Evolutionary conservation across 2,888 invertebrate genomes (phyloP).

Genomic region (Corbicula japonica): DNA sequence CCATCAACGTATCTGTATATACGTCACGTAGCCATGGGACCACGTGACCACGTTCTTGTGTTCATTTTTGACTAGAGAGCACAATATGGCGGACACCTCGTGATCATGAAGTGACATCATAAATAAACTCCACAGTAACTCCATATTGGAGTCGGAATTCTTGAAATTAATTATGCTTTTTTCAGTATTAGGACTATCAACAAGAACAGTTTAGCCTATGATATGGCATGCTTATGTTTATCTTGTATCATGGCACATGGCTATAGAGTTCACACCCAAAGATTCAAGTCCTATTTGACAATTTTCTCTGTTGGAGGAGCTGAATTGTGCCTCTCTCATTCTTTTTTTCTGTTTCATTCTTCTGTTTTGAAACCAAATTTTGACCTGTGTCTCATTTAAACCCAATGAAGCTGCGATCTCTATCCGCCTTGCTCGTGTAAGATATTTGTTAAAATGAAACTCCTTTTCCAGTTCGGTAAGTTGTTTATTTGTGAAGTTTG

Average conservation of each 20-base stretch:
- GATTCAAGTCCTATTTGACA: slow-evolving; percentile 76
- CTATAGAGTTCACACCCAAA: slow-evolving; percentile 74
- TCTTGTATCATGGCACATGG: slow-evolving; percentile 76
- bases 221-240: slow-evolving; percentile 49
- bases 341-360: slow-evolving; percentile 87
- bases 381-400: slow-evolving; percentile 95
- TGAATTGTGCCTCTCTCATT: slow-evolving; percentile 84
- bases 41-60: slow-evolving; percentile 13
- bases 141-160: slow-evolving; percentile 55
- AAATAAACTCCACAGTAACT: slow-evolving; percentile 13
- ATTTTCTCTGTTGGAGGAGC: slow-evolving; percentile 70
- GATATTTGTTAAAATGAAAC: slow-evolving; percentile 99
- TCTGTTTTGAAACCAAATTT: slow-evolving; percentile 87
- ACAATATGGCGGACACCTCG: slow-evolving; percentile 37
- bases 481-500: slow-evolving; percentile 99
- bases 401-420: slow-evolving; percentile 99
- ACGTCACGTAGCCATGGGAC: slow-evolving; percentile 3
- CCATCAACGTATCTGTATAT: too few species aligned
- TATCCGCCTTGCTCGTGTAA: slow-evolving; percentile 97
- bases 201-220: too few species aligned
- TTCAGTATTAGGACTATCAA: slow-evolving; percentile 30
- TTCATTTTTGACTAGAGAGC: slow-evolving; percentile 38
- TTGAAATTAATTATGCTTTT: slow-evolving; percentile 46
- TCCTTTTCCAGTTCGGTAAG: slow-evolving; percentile 99
- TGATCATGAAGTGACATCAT: slow-evolving; percentile 4